A percentile compares a stretch with the other conserved stretches of the same genome.
phyloP scores from a whole-genome alignment of 2,113 vertebrate genomes.

The Podarcis raffonei region DNA sequence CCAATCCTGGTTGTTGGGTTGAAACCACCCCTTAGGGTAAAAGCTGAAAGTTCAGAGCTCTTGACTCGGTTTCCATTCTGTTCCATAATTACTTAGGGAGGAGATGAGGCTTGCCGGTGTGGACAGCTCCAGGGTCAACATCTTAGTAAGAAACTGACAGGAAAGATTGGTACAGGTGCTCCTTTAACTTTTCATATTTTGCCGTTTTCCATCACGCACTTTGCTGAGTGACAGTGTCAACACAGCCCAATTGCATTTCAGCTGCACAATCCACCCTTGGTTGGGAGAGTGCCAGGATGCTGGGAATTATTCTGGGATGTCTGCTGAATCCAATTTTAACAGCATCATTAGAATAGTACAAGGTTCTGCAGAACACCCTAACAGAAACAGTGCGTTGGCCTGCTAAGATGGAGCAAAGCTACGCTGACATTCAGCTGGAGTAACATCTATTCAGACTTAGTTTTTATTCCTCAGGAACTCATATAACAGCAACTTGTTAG shows the following conservation, averaged over 20 bases:
- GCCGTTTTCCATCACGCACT: slow-evolving; percentile 63
- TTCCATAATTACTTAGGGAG: background rate
- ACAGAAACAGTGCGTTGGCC: background rate
- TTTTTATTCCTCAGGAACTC: background rate
- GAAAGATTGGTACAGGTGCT: slow-evolving; percentile 69
- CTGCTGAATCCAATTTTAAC: slow-evolving; percentile 50
- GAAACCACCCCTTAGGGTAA: background rate
- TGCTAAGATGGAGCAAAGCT: fast-evolving
- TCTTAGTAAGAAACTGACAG: slow-evolving; percentile 53
- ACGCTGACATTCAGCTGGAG: slow-evolving; percentile 1
- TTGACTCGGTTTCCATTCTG: background rate
- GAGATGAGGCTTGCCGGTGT: background rate
- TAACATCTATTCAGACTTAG: slow-evolving; percentile 23
- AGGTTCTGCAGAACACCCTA: slow-evolving; percentile 19
- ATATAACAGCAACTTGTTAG: background rate
- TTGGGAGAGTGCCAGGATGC: slow-evolving; percentile 64
- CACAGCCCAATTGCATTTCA: slow-evolving; percentile 69
- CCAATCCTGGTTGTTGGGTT: background rate
- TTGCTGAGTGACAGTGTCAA: slow-evolving; percentile 71
- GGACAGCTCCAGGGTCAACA: background rate
- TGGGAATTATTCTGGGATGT: slow-evolving; percentile 40
- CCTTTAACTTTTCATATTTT: slow-evolving; percentile 66
- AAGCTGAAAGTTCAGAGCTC: background rate
- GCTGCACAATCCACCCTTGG: slow-evolving; percentile 64
- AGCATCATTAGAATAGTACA: too few relatives aligned